Percentiles rank a stretch among this genome's conserved stretches.
Evolutionary conservation across 2,113 vertebrate genomes (phyloP).

Genomic region (Tursiops truncatus): DNA sequence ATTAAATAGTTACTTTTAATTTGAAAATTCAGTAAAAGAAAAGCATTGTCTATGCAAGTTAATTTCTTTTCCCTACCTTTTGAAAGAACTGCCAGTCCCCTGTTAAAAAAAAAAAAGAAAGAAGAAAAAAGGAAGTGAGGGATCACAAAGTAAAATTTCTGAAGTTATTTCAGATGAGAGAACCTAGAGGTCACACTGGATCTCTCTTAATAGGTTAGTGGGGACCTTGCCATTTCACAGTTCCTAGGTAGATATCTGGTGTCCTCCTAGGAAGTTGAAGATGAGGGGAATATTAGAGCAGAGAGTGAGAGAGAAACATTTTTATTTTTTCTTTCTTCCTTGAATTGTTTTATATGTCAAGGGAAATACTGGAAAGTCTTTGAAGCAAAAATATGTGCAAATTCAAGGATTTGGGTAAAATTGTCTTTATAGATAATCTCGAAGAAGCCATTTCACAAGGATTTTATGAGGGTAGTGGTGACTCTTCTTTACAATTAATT

Average conservation of each 20-base stretch:
- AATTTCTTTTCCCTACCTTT: not conserved
- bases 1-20: not conserved
- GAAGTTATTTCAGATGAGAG: constrained; percentile 7
- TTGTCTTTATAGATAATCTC: not conserved
- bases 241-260: not conserved
- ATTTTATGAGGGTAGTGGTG: not conserved
- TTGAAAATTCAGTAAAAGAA: constrained; percentile 22
- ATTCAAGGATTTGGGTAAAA: not conserved
- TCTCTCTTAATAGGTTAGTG: not conserved
- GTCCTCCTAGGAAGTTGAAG: not conserved
- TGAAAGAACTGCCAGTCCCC: not conserved
- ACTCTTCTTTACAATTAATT: not conserved
- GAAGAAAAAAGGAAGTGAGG: not conserved
- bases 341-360: not conserved
- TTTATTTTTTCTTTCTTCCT: not conserved
- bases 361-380: not conserved
- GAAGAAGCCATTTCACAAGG: not conserved
- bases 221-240: not conserved
- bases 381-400: constrained; percentile 8
- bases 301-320: not conserved
- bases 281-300: not conserved
- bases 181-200: not conserved
- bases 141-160: constrained; percentile 23
- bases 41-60: not conserved
- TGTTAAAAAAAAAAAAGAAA: not conserved